These are phyloP conservation scores for Cebus imitator DNA, from an alignment of 2,113 vertebrate genomes.

Conservation along the genomic window DNA sequence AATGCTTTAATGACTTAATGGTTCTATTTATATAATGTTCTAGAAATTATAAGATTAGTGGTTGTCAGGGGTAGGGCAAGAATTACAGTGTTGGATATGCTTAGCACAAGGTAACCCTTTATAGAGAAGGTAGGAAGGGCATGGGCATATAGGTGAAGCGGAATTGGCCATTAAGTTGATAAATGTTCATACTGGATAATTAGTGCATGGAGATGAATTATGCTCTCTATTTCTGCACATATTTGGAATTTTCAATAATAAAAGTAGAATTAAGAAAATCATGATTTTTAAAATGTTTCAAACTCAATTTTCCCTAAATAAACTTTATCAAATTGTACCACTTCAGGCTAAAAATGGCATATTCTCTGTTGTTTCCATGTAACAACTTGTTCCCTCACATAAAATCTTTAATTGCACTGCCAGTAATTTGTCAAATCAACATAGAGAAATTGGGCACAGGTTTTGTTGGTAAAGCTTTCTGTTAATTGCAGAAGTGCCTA, in stretches of 20 bases:
- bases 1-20: no score
- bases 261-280: constrained; percentile 5
- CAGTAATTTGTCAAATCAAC: neutral
- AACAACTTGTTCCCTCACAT: neutral
- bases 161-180: neutral
- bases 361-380: neutral
- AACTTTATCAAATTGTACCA: neutral
- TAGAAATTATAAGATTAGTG: neutral
- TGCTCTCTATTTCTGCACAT: neutral
- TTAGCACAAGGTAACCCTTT: neutral
- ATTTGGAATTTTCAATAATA: constrained; percentile 8
- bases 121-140: neutral
- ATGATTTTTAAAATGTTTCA: neutral
- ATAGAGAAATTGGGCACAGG: neutral
- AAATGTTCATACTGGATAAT: neutral
- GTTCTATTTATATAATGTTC: neutral
- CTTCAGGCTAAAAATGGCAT: neutral
- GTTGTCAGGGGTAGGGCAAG: neutral
- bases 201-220: neutral
- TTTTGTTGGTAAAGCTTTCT: neutral
- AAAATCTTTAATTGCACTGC: neutral
- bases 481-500: constrained; percentile 3
- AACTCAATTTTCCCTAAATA: neutral
- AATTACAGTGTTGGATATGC: neutral
- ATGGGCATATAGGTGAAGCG: neutral